Base-by-base conservation (phyloP, 1,140 invertebrate genomes). In the Vollenhovia emeryi region DNA sequence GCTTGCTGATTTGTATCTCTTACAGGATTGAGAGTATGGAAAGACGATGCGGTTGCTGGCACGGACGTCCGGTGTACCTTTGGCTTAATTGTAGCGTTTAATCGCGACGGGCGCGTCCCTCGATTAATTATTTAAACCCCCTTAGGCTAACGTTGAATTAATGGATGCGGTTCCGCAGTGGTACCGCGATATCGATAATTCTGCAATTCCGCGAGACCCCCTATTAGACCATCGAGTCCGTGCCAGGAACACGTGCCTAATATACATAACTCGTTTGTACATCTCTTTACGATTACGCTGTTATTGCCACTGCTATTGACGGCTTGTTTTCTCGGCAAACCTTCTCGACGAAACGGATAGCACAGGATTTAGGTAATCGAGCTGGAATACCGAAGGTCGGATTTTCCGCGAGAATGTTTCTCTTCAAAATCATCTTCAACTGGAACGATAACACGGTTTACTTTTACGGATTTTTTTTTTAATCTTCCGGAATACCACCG, bases 101-200 rank as follows among this genome's bases (percentile, higher is more conserved):
- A 90, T 90, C 89, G 89, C 50, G 64, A 78, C 57, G 82, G 15
- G 73, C 43, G 59, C 66, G 57, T 62, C 82, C 75, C 64, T 60
- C 82, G 88, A 90, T 92, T 91, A 92, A 92, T 92, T 91, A 92
- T 91, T 92, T 92, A 91, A 91, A 92, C 66, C 88, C 91, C 90
- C 89, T 90, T 91, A 92, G 91, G 90, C 88, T 91, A 92, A 91
- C 84, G 84, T 85, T 86, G 84, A 92, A 92, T 90, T 92, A 92
- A 91, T 91, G 89, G 86, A 88, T 79, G 84, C 64, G 52, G 68
- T 52, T 40, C 88, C 82, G 80, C 89, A 91, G 90, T 91, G 84
- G 69, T 78, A 90, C 90, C 89, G 68, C 86, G 75, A 30, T 87
- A 89, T 91, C 89, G 90, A 91, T 92, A 91, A 91, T 92, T 91